Evolutionary conservation across 2,888 invertebrate species (phyloP), one percentile per base, ranked within the genome.

Genomic region (Ecliptopera silaceata): DNA sequence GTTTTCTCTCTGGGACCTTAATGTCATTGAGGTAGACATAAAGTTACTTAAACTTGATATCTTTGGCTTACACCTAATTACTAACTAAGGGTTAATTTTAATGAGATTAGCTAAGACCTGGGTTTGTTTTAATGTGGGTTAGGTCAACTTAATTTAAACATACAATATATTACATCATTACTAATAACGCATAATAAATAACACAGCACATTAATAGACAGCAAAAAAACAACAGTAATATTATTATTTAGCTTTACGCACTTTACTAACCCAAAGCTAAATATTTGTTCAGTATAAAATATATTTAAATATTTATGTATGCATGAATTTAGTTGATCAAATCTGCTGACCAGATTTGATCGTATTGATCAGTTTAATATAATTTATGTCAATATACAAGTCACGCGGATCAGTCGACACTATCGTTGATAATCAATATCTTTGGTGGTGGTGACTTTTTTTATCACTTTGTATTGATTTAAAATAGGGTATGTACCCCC

Each of bases 151-250:
- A 20, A 4, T 26, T 26, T 8, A 8, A 8, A 22, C 22, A 22
- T 22, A 26, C 26, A 26, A 5, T 22, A 22, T 26, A 26, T 26
- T 26, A 26, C 20, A 20, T n/a, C n/a, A n/a, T n/a, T n/a, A n/a
- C n/a, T n/a, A n/a, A n/a, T n/a, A n/a, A n/a, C n/a, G n/a, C n/a
- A n/a, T n/a, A 20, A 4, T 20, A 70, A 46, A 57, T 84, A 82
- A 84, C 82, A 81, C 82, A 81, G 84, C 84, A 88, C 87, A 80
- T 83, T 88, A 90, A 87, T 91, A 89, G 89, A 86, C 80, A 80
- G 88, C 88, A 80, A 80, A 78, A 72, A 61, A 41, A 61, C 56
- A 26, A 6, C 26, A 8, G 6, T 5, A 6, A 1, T 26, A 26
- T 26, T 26, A 6, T 26, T 31, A 11, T 2, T 70, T 71, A 66